phyloP scores from a whole-genome alignment of 2,113 vertebrate species.

The Procavia capensis region DNA sequence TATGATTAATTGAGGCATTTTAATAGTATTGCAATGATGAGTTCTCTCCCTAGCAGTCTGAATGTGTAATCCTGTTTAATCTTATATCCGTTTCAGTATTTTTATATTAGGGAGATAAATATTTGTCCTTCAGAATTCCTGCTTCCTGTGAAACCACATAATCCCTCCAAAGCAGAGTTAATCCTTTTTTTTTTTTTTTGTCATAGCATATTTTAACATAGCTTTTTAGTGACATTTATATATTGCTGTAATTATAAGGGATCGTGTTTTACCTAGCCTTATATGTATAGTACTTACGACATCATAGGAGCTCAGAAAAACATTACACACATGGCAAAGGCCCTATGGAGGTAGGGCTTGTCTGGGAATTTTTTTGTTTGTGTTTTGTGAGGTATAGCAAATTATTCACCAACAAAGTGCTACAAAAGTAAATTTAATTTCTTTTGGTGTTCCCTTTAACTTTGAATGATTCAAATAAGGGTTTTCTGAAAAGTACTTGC shows the following conservation, averaged over 20 bases:
- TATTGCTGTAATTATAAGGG: background rate
- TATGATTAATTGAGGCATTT: slow-evolving; percentile 14
- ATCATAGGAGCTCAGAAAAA: background rate
- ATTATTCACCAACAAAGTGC: slow-evolving; percentile 23
- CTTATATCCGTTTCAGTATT: background rate
- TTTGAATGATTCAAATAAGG: slow-evolving; percentile 13
- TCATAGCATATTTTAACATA: background rate
- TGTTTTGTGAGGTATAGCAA: slow-evolving; percentile 6
- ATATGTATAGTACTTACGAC: background rate
- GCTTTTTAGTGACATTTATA: background rate
- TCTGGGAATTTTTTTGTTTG: background rate
- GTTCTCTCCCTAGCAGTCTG: background rate
- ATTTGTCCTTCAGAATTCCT: slow-evolving; percentile 23
- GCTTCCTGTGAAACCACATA: background rate
- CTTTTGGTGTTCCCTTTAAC: slow-evolving; percentile 42
- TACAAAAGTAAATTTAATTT: background rate
- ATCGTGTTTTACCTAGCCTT: background rate
- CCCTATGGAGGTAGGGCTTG: background rate
- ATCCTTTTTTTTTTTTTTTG: slow-evolving; percentile 6
- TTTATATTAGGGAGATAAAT: background rate
- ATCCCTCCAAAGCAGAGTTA: background rate
- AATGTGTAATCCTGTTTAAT: slow-evolving; percentile 33
- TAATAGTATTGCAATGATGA: slow-evolving; percentile 2
- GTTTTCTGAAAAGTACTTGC: slow-evolving; percentile 29
- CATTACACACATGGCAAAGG: background rate